A percentile compares a stretch with the other conserved stretches of the same genome.
Conservation (phyloP, 2,797 vertebrate genomes). For the Gymnoscopelus microlampas region DNA sequence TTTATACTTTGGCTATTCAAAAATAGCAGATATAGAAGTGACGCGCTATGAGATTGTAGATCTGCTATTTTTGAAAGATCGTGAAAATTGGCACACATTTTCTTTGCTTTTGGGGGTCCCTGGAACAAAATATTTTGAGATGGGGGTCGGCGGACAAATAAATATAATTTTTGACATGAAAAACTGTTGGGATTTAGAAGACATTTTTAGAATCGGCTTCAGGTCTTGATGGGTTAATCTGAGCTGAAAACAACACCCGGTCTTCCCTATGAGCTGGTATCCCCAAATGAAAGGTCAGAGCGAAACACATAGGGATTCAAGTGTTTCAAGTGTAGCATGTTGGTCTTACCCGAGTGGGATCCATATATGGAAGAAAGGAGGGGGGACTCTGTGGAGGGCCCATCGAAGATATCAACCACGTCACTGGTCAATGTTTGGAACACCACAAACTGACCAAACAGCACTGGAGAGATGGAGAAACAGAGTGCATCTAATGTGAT, state of each 20-base stretch:
- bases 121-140: too few relatives aligned
- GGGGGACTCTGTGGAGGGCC: conserved; percentile 87
- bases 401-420: conserved; percentile 94
- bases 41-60: too few relatives aligned
- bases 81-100: too few relatives aligned
- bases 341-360: conserved; percentile 92
- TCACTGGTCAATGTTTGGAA: conserved; percentile 94
- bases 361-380: conserved; percentile 95
- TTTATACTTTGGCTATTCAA: too few relatives aligned
- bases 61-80: too few relatives aligned
- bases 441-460: conserved; percentile 98
- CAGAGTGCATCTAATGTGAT: not conserved
- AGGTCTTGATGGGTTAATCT: not conserved
- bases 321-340: not conserved
- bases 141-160: too few relatives aligned
- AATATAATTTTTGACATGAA: too few relatives aligned
- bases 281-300: not conserved
- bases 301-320: not conserved
- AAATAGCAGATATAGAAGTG: too few relatives aligned
- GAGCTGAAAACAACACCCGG: conserved; percentile 9
- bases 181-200: too few relatives aligned
- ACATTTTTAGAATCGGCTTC: too few relatives aligned
- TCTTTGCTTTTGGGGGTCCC: too few relatives aligned
- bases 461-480: conserved; percentile 78
- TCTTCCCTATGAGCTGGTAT: not conserved